Evolutionary conservation across 2,797 vertebrate genomes (phyloP).

Genomic region (Fistularia commersonii): DNA sequence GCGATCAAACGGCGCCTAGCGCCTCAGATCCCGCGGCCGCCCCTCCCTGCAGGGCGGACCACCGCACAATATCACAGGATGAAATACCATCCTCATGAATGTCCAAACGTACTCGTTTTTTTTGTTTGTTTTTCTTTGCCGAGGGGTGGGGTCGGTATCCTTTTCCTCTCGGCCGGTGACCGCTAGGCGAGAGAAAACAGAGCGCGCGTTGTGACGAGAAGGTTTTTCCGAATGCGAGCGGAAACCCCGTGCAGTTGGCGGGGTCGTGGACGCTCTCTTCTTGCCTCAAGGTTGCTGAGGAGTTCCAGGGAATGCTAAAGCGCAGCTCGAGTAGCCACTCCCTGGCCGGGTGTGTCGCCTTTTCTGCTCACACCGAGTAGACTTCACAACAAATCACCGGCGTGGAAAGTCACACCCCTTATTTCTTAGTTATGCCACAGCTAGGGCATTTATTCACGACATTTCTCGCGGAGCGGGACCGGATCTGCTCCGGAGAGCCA

Average conservation of each 20-base stretch:
- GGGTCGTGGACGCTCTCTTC: slow-evolving; percentile 59
- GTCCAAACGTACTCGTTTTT: slow-evolving; percentile 7
- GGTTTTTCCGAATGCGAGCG: too few relatives aligned
- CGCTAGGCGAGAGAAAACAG: too few relatives aligned
- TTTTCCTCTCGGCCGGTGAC: too few relatives aligned
- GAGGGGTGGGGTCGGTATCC: not conserved
- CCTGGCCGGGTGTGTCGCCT: slow-evolving; percentile 68
- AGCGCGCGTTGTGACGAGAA: too few relatives aligned
- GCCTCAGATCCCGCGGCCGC: slow-evolving; percentile 32
- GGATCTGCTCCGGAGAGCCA: too few relatives aligned
- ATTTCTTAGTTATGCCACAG: slow-evolving; percentile 57
- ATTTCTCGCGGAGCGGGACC: too few relatives aligned
- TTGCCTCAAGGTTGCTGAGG: slow-evolving; percentile 58
- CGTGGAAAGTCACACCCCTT: slow-evolving; percentile 63
- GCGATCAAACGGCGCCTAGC: slow-evolving; percentile 25
- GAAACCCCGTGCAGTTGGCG: too few relatives aligned
- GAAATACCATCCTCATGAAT: slow-evolving; percentile 20
- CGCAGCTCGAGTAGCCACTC: slow-evolving; percentile 69
- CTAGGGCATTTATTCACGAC: slow-evolving; percentile 45
- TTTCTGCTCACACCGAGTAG: slow-evolving; percentile 55
- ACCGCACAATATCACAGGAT: slow-evolving; percentile 29
- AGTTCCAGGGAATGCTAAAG: slow-evolving; percentile 61
- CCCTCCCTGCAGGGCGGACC: slow-evolving; percentile 27
- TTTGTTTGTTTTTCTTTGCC: too few relatives aligned
- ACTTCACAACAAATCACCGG: slow-evolving; percentile 58